phyloP scores from a whole-genome alignment of 2,888 invertebrate genomes.

The Dicycla oo region DNA sequence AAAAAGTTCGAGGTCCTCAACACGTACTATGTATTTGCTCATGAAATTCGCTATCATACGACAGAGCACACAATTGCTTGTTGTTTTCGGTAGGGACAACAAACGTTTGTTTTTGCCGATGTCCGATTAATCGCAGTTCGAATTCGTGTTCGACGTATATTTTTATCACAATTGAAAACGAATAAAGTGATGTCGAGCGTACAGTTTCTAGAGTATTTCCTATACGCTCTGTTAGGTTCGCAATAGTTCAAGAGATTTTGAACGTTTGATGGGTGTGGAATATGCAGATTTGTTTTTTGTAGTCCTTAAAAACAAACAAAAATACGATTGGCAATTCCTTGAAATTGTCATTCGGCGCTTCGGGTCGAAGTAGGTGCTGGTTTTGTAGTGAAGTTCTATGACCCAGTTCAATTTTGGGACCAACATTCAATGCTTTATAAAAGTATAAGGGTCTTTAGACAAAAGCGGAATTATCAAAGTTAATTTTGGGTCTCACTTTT shows the following conservation, averaged over 20 bases:
- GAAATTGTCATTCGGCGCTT: not conserved
- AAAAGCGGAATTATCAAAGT: no score
- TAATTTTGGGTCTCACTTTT: no score
- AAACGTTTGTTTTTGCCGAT: conserved; percentile 51
- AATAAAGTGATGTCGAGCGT: not conserved
- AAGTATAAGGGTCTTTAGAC: no score
- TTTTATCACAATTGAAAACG: conserved; percentile 35
- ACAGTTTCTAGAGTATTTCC: not conserved
- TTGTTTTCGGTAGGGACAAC: conserved; percentile 45
- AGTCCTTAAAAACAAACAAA: not conserved
- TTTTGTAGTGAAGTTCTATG: no score
- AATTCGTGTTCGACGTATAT: conserved; percentile 22
- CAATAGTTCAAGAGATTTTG: not conserved
- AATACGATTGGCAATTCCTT: not conserved
- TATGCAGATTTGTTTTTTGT: not conserved
- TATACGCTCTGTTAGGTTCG: conserved; percentile 7
- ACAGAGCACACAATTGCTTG: conserved; percentile 37
- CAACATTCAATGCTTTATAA: no score
- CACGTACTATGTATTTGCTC: conserved; percentile 34
- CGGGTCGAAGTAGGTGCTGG: no score
- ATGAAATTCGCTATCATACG: conserved; percentile 32
- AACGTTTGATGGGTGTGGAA: not conserved
- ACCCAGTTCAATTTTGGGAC: no score
- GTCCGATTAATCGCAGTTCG: conserved; percentile 50
- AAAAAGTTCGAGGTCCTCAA: conserved; percentile 22